Evolutionary conservation across 2,797 vertebrate genomes (phyloP).

Genomic region (Tapera naevia): DNA sequence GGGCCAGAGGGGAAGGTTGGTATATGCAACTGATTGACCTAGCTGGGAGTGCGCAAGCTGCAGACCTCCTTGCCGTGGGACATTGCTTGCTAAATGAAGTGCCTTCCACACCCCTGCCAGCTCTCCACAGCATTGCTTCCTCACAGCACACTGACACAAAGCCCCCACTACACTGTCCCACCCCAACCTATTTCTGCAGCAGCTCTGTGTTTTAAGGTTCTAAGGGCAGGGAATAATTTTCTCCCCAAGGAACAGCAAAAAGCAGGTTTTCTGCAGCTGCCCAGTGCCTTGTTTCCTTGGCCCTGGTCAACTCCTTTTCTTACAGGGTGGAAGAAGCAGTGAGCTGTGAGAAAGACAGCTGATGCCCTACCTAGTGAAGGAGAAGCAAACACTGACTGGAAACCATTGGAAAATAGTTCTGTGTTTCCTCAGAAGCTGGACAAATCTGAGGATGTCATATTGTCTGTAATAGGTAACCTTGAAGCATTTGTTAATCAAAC

Average conservation of each 20-base stretch:
- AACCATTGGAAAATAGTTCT: neutral
- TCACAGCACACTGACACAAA: rapidly evolving
- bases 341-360: neutral
- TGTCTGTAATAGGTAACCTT: too few relatives aligned
- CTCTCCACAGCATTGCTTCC: neutral
- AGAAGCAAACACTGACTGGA: neutral
- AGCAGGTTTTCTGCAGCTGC: neutral
- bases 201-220: neutral
- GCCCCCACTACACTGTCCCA: neutral
- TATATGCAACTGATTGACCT: neutral
- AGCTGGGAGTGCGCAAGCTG: neutral
- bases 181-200: rapidly evolving
- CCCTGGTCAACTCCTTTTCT: neutral
- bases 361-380: neutral
- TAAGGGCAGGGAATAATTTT: neutral
- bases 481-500: too few relatives aligned
- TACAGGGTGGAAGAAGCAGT: neutral
- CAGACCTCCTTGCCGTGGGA: neutral
- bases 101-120: neutral
- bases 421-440: neutral
- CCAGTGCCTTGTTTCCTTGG: rapidly evolving
- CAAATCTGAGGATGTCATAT: neutral
- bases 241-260: neutral
- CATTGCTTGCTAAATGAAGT: neutral
- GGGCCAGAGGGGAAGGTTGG: rapidly evolving